These are phyloP conservation scores for Thymelicus lineola DNA, from an alignment of 2,888 invertebrate genomes.

Conservation along the genomic window DNA sequence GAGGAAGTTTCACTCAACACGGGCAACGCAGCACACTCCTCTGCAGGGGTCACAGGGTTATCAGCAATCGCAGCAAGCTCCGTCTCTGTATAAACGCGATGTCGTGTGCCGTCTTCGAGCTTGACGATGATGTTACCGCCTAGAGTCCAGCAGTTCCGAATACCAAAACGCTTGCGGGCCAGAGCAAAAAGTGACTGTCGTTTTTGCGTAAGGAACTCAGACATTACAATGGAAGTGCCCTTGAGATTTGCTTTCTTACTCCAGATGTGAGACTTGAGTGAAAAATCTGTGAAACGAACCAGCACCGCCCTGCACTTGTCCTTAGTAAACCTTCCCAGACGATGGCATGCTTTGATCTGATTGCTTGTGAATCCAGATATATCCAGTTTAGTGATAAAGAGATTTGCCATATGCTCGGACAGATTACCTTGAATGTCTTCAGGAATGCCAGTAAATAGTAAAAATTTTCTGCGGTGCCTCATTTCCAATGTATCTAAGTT, in stretches of 20 bases:
- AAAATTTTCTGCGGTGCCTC: background rate
- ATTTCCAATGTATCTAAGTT: no score
- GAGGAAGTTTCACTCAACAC: no score
- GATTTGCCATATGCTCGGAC: background rate
- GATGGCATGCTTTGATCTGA: background rate
- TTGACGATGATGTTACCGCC: no score
- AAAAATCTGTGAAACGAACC: background rate
- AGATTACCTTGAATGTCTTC: background rate
- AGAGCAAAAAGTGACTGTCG: no score
- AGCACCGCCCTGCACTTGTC: background rate
- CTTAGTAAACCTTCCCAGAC: background rate
- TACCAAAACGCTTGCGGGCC: no score
- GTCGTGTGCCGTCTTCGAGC: no score
- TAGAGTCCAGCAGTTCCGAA: no score
- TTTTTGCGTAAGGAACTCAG: background rate
- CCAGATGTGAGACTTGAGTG: background rate
- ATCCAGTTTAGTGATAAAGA: background rate
- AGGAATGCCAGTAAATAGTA: background rate
- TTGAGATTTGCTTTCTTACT: background rate
- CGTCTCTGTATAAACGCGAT: no score
- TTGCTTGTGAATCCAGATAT: background rate
- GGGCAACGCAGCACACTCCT: no score
- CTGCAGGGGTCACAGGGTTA: no score
- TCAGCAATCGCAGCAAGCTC: no score
- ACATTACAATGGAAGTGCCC: background rate